Conservation (phyloP, 2,797 vertebrate species). For the Leptodactylus fallax region DNA sequence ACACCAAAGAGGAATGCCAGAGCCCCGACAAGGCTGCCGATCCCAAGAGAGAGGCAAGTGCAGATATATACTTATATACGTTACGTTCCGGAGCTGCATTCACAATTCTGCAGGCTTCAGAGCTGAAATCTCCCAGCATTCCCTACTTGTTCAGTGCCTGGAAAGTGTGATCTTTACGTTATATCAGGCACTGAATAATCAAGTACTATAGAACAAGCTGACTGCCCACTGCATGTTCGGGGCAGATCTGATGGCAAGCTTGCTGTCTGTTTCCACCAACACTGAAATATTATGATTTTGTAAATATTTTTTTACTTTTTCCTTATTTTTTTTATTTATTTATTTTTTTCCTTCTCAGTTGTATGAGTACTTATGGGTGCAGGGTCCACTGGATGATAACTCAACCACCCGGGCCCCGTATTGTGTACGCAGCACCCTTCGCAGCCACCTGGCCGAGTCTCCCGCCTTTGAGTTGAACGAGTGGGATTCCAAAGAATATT, state of each 20-base stretch:
- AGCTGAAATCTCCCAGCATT: background rate
- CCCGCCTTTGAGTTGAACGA: conserved; percentile 88
- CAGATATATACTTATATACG: too few relatives aligned
- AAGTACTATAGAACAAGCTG: too few relatives aligned
- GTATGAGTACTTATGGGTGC: conserved; percentile 85
- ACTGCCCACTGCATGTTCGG: too few relatives aligned
- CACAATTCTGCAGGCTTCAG: background rate
- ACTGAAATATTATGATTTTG: too few relatives aligned
- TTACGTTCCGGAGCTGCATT: background rate
- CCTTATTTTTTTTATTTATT: too few relatives aligned
- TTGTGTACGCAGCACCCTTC: conserved; percentile 82
- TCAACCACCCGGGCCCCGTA: conserved; percentile 72
- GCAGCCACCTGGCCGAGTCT: conserved; percentile 78
- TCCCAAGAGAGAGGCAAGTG: conserved; percentile 81
- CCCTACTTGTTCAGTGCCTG: too few relatives aligned
- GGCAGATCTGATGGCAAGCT: too few relatives aligned
- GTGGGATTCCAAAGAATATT: conserved; percentile 84
- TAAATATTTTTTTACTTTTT: too few relatives aligned
- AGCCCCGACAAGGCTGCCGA: conserved; percentile 73
- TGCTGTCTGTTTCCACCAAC: too few relatives aligned
- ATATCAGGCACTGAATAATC: too few relatives aligned
- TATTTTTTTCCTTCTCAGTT: conserved; percentile 71
- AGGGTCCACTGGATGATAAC: conserved; percentile 79
- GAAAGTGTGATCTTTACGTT: too few relatives aligned
- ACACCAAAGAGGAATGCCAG: conserved; percentile 85